Base-by-base conservation (phyloP, 2,797 vertebrate genomes). In the Uromys caudimaculatus region DNA sequence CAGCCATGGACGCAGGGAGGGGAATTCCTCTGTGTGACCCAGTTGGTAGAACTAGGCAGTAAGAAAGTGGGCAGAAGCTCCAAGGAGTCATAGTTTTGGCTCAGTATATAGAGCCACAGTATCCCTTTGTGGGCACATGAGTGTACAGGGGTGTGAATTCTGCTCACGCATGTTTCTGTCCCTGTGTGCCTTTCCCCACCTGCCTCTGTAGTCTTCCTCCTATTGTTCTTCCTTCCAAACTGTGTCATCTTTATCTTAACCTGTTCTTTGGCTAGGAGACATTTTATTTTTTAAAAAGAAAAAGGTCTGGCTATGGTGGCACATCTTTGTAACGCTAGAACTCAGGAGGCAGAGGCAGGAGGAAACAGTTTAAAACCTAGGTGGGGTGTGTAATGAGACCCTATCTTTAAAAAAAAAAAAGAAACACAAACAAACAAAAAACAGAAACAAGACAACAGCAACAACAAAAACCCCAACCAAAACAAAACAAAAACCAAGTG, bases 241-340 rank as follows among this genome's bases (percentile, higher is more conserved):
- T 64, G 24, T 83, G 90, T 93, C 73, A 19, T 90, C 35, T 95
- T 81, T 64, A 73, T 88, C 38, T 78, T 32, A n/a, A 12, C 21
- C 58, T 86, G 24, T 92, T 85, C 32, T 94, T 90, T 81, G 38
- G 73, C 52, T 76, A 95, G 83, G 83, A 96, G 79, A 86, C 77
- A 76, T 24, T 95, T 90, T 81, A 29, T 96, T 97, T 91, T 86
- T 10, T 17, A 93, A 93, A 90, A 90, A 93, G 0, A 52, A 75
- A 92, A 86, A 8, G 23, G 24, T 64, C 24, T 54, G 24, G 14
- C 3, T 44, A 44, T 35, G 23, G 44, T 64, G 52, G 27, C 23
- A 19, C 67, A 54, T 29, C 7, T 9, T 56, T n/a, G 52, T 58
- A 44, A 75, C 16, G n/a, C 64, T 29, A 82, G 38, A 52, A 71